These are phyloP conservation scores for Timema cristinae DNA, from an alignment of 2,888 invertebrate species.

Conservation along the genomic window DNA sequence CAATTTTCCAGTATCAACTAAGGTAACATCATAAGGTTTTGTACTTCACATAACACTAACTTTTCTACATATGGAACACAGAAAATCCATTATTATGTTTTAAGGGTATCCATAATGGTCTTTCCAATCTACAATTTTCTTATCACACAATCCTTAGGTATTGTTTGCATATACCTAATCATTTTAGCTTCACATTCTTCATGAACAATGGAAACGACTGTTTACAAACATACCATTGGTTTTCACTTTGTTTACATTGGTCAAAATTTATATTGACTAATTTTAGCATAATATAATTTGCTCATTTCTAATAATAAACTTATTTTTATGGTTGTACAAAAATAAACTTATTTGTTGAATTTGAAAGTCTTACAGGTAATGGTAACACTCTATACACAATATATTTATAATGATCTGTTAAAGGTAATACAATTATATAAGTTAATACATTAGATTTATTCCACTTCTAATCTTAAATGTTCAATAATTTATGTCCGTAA, in stretches of 20 bases:
- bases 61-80: background rate
- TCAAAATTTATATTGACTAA: background rate
- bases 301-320: background rate
- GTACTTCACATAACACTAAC: background rate
- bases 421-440: too few species aligned
- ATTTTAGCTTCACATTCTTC: background rate
- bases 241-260: background rate
- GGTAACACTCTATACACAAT: too few species aligned
- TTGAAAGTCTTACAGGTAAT: too few species aligned
- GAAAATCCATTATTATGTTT: background rate
- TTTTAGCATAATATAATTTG: slow-evolving; percentile 7
- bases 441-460: too few species aligned
- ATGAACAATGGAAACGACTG: background rate
- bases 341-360: too few species aligned
- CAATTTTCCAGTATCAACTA: slow-evolving; percentile 2
- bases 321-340: background rate
- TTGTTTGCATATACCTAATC: background rate
- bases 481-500: too few species aligned
- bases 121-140: background rate
- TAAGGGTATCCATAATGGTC: slow-evolving; percentile 3
- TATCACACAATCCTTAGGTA: background rate
- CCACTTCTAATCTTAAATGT: too few species aligned
- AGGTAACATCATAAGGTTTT: background rate
- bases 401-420: too few species aligned
- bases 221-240: slow-evolving; percentile 6